phyloP scores from a whole-genome alignment of 23 tunicate species.

The Clavelina lepadiformis region DNA sequence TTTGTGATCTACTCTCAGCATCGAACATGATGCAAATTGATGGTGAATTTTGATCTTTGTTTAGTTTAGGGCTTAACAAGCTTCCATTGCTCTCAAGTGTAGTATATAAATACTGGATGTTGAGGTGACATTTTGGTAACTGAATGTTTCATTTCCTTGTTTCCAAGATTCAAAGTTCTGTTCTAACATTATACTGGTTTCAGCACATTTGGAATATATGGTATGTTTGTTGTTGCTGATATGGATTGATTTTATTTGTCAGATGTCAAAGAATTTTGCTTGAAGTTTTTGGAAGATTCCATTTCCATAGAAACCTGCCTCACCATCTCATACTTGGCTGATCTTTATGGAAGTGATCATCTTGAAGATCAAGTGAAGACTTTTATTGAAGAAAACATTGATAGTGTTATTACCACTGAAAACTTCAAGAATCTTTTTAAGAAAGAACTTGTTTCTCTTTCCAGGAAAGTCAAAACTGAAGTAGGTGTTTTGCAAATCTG shows the following conservation, averaged over 20 bases:
- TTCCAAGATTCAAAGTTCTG: no score
- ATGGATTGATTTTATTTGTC: no score
- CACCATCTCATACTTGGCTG: slow-evolving; percentile 4
- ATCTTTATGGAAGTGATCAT: background rate
- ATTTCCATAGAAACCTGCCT: slow-evolving; percentile 6
- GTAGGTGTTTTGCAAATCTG: no score
- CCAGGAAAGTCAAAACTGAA: background rate
- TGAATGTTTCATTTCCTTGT: no score
- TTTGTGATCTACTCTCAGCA: background rate
- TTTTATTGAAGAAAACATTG: slow-evolving; percentile 7
- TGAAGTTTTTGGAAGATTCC: slow-evolving; percentile 11
- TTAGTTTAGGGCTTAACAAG: no score
- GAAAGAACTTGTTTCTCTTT: background rate
- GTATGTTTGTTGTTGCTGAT: no score
- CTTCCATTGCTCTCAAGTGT: no score
- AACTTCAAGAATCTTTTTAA: slow-evolving; percentile 5
- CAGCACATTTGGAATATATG: no score
- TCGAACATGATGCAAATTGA: background rate
- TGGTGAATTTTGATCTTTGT: no score
- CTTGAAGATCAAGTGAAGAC: slow-evolving; percentile 3
- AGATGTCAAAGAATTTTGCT: slow-evolving; percentile 18
- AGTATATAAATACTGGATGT: no score
- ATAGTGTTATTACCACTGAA: slow-evolving; percentile 8
- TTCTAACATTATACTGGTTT: no score
- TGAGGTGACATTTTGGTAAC: no score